Conservation (phyloP, 2,888 invertebrate genomes). For the Ischnus inquisitorius region DNA sequence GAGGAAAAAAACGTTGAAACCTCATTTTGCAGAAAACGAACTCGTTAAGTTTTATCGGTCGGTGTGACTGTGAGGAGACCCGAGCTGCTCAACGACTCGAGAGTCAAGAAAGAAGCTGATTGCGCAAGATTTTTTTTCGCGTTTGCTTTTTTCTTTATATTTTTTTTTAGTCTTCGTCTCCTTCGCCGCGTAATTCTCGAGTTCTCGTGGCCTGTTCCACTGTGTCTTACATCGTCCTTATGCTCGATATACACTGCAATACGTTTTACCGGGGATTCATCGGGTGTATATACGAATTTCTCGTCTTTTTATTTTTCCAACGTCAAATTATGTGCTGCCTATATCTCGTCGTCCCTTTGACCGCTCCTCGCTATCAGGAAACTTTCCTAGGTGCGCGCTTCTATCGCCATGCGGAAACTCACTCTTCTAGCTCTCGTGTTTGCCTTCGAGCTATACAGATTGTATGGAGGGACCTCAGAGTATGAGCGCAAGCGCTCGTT, state of each 20-base stretch:
- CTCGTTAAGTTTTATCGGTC: constrained; percentile 54
- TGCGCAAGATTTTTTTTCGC: constrained; percentile 25
- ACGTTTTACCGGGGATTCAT: background rate
- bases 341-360: constrained; percentile 47
- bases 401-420: constrained; percentile 1
- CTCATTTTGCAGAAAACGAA: constrained; percentile 44
- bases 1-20: constrained; percentile 8
- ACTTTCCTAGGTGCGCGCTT: background rate
- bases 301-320: background rate
- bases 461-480: constrained; percentile 19
- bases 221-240: background rate
- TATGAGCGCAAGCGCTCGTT: constrained; percentile 49
- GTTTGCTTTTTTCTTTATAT: background rate
- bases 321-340: constrained; percentile 37
- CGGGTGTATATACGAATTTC: background rate
- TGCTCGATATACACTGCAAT: background rate
- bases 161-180: background rate
- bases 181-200: constrained; percentile 18
- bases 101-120: constrained; percentile 45
- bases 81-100: constrained; percentile 36
- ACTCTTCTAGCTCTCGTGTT: background rate
- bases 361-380: constrained; percentile 27
- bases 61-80: constrained; percentile 6
- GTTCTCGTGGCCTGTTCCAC: background rate
- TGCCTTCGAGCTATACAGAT: constrained; percentile 29